Conservation (phyloP, 2,888 invertebrate species). For the Uropetala carovei region DNA sequence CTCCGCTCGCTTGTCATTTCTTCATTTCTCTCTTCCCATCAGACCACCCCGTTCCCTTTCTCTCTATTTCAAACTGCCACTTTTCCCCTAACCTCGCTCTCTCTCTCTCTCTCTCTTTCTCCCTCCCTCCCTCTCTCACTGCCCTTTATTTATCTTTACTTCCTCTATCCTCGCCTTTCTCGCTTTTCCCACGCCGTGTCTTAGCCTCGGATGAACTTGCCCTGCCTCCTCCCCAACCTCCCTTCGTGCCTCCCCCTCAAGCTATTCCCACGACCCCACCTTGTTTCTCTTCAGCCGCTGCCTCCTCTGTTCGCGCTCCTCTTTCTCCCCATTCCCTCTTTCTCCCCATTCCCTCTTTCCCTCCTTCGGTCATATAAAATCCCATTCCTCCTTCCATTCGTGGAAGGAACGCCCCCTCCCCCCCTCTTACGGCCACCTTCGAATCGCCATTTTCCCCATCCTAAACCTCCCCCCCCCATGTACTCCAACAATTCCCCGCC, state of each 20-base stretch:
- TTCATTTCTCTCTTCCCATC: conserved; percentile 36
- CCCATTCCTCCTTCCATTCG: background rate
- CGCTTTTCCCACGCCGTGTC: conserved; percentile 59
- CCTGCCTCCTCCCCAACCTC: conserved; percentile 9
- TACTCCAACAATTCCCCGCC: background rate
- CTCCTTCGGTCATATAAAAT: background rate
- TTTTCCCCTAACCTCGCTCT: conserved; percentile 10
- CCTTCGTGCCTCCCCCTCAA: conserved; percentile 2
- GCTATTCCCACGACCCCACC: conserved; percentile 31
- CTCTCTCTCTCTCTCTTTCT: background rate
- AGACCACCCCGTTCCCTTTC: background rate
- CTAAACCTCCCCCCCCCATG: background rate
- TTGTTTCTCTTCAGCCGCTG: background rate
- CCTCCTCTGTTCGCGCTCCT: conserved; percentile 22
- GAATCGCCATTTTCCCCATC: conserved; percentile 45
- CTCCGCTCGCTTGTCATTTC: conserved; percentile 9
- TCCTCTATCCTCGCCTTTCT: background rate
- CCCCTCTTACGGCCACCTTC: background rate
- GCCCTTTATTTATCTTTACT: conserved; percentile 17
- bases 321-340: background rate
- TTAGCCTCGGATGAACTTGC: conserved; percentile 51
- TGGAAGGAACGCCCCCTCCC: background rate
- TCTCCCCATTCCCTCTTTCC: too few species aligned
- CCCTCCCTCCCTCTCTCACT: background rate
- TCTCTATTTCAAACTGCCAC: conserved; percentile 23